These are phyloP conservation scores for Podarcis raffonei DNA, from an alignment of 2,113 vertebrate genomes.

Conservation along the genomic window DNA sequence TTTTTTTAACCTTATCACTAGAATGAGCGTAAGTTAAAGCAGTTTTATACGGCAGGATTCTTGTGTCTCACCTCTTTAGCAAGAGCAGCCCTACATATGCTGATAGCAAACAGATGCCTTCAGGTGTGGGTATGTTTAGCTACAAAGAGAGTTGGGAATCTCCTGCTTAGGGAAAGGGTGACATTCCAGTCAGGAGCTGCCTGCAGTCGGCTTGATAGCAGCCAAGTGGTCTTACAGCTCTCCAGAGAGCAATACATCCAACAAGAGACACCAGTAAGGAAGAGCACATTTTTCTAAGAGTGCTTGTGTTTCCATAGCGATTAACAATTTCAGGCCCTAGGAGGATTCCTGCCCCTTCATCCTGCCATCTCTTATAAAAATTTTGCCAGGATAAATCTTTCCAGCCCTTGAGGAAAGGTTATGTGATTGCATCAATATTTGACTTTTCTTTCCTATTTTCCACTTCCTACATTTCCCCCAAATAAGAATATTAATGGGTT, in stretches of 20 bases:
- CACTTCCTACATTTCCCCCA: conserved; percentile 5
- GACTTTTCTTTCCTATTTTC: conserved; percentile 23
- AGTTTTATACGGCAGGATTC: fast-evolving
- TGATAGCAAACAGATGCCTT: conserved; percentile 43
- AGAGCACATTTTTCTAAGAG: neutral
- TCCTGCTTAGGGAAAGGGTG: conserved; percentile 48
- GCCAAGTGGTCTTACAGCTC: conserved; percentile 60
- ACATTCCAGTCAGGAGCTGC: conserved; percentile 39
- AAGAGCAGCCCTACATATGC: conserved; percentile 31
- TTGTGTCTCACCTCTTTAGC: neutral
- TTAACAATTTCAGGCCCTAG: neutral
- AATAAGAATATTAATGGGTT: conserved; percentile 30
- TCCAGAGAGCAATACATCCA: conserved; percentile 47
- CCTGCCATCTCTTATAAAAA: neutral
- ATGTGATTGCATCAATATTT: conserved; percentile 25
- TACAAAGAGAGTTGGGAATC: conserved; percentile 27
- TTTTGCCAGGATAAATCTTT: conserved; percentile 12
- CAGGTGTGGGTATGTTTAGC: conserved; percentile 39
- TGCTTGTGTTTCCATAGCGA: conserved; percentile 10
- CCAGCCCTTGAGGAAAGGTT: conserved; percentile 14
- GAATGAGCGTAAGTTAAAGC: neutral
- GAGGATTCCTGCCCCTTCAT: neutral
- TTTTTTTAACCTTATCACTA: neutral
- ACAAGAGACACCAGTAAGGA: neutral
- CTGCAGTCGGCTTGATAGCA: conserved; percentile 50